Evolutionary conservation across 1,140 invertebrate species (phyloP).

Genomic region (Pseudomyrmex flavicornis): DNA sequence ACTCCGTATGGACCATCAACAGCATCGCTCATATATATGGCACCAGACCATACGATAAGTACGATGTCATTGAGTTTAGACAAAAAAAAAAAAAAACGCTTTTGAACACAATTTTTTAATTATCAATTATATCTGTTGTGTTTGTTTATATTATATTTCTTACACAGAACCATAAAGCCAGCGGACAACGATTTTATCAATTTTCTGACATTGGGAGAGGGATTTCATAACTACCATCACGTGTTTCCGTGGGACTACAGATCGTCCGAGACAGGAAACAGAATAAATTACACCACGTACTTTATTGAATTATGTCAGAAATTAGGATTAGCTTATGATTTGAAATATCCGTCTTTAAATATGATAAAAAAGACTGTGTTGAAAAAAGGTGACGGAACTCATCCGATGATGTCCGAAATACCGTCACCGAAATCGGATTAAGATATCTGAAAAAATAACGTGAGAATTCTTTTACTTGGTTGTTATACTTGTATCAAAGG

Average conservation of each 20-base stretch:
- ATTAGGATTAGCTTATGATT: constrained; percentile 88
- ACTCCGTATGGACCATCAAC: constrained; percentile 92
- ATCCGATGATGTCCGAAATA: constrained; percentile 10
- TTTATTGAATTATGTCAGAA: constrained; percentile 85
- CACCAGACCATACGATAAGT: constrained; percentile 89
- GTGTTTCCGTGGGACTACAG: constrained; percentile 92
- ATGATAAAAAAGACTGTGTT: constrained; percentile 84
- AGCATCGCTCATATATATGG: constrained; percentile 91
- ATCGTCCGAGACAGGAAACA: constrained; percentile 88
- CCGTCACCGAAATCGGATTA: background rate
- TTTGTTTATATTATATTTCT: background rate
- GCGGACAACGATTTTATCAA: background rate
- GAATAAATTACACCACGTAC: constrained; percentile 85
- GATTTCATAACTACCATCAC: constrained; percentile 93
- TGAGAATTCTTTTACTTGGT: background rate
- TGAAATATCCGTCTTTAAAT: constrained; percentile 86
- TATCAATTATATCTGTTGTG: background rate
- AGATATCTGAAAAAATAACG: background rate
- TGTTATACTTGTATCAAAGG: too few species aligned
- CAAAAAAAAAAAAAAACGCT: too few species aligned
- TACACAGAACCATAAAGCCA: background rate
- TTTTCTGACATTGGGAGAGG: constrained; percentile 84
- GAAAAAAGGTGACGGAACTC: constrained; percentile 82
- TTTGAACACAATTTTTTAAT: background rate
- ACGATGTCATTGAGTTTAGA: constrained; percentile 51